Percentiles rank a stretch among this genome's conserved stretches.
These are phyloP conservation scores for Chrysopilus asiliformis DNA, from an alignment of 2,888 invertebrate genomes.

Conservation along the genomic window DNA sequence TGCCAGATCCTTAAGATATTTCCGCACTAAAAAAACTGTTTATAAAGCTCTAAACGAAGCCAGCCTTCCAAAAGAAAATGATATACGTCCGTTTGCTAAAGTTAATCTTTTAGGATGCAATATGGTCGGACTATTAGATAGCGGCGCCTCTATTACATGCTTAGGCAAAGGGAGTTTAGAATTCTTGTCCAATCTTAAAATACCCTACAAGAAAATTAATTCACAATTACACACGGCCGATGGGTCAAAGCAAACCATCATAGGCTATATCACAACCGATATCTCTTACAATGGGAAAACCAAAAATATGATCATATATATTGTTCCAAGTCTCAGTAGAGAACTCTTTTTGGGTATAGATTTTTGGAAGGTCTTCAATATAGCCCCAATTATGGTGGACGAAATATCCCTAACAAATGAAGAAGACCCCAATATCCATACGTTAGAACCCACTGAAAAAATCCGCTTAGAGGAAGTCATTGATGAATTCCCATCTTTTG, in stretches of 20 bases:
- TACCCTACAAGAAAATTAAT: not conserved
- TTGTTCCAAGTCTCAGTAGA: not conserved
- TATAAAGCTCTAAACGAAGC: too few relatives aligned
- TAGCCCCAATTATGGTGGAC: not conserved
- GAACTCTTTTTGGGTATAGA: not conserved
- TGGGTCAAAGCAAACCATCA: too few relatives aligned
- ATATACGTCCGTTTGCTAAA: conserved; percentile 1
- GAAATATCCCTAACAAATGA: not conserved
- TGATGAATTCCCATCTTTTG: conserved; percentile 1
- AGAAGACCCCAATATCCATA: not conserved
- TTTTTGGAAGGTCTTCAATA: not conserved
- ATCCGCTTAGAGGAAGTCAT: not conserved
- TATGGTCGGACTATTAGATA: not conserved
- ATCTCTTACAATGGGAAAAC: not conserved
- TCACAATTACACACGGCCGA: not conserved
- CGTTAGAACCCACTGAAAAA: not conserved
- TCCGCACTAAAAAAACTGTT: too few relatives aligned
- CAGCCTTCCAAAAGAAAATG: too few relatives aligned
- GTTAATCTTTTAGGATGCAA: not conserved
- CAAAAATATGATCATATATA: not conserved
- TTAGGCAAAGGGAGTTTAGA: not conserved
- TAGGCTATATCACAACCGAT: not conserved
- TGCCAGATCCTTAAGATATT: too few relatives aligned
- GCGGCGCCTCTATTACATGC: not conserved
- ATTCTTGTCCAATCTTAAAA: not conserved